phyloP scores from a whole-genome alignment of 1,140 invertebrate species.

The Drosophila arizonae region DNA sequence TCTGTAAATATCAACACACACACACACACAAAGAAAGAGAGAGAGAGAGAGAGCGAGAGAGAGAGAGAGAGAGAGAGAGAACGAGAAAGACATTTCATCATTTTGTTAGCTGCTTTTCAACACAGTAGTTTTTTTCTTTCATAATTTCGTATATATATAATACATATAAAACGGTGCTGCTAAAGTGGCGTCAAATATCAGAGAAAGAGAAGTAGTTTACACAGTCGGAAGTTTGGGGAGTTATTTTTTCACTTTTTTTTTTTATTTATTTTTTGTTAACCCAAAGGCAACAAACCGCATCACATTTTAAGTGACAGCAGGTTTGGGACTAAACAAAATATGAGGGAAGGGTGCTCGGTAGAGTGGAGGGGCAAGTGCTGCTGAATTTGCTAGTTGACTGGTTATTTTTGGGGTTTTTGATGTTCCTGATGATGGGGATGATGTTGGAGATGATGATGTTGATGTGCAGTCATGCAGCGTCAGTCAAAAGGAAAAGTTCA shows the following conservation, averaged over 20 bases:
- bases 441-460: not conserved
- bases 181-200: constrained; percentile 79
- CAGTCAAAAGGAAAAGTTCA: constrained; percentile 7
- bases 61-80: not conserved
- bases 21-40: not conserved
- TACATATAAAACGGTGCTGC: constrained; percentile 23
- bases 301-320: constrained; percentile 65
- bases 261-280: constrained; percentile 17
- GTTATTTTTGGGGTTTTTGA: constrained; percentile 21
- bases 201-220: constrained; percentile 55
- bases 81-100: constrained; percentile 48
- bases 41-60: not conserved
- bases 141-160: constrained; percentile 23
- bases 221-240: constrained; percentile 54
- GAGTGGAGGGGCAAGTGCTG: not conserved
- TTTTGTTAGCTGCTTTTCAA: constrained; percentile 57
- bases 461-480: constrained; percentile 10
- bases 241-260: not conserved
- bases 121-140: constrained; percentile 33
- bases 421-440: not conserved
- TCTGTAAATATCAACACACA: constrained; percentile 29
- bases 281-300: constrained; percentile 74
- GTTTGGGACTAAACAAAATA: constrained; percentile 15
- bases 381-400: constrained; percentile 1
- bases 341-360: constrained; percentile 1